Evolutionary conservation across 2,888 invertebrate genomes (phyloP).

Genomic region (Caenorhabditis doughertyi): DNA sequence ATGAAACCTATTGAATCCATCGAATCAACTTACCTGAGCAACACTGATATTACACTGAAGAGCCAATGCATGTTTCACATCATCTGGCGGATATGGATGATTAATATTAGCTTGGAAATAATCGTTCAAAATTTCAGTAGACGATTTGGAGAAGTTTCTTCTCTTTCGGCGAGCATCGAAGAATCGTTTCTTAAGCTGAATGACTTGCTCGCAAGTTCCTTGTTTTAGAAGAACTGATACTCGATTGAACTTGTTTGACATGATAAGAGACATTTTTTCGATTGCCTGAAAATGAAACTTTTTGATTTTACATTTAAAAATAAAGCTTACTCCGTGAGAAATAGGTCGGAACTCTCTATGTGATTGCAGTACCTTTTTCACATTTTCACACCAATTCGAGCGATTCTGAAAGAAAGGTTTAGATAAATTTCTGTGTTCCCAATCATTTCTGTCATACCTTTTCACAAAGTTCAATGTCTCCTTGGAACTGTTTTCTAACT

Average conservation of each 20-base stretch:
- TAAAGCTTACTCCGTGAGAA: slow-evolving; percentile 88
- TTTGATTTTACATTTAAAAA: not conserved
- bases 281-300: slow-evolving; percentile 19
- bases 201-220: slow-evolving; percentile 98
- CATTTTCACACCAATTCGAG: slow-evolving; percentile 26
- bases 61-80: slow-evolving; percentile 98
- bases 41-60: slow-evolving; percentile 98
- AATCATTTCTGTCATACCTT: too few species aligned
- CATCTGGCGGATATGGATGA: slow-evolving; percentile 99
- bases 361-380: slow-evolving; percentile 87
- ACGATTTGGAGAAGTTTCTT: slow-evolving; percentile 99
- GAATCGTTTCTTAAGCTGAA: slow-evolving; percentile 91
- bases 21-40: slow-evolving; percentile 86
- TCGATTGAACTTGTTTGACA: slow-evolving; percentile 90
- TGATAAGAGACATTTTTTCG: slow-evolving; percentile 89
- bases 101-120: slow-evolving; percentile 99
- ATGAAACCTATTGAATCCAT: too few species aligned
- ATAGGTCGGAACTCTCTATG: slow-evolving; percentile 96
- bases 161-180: slow-evolving; percentile 87
- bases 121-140: slow-evolving; percentile 98
- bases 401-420: slow-evolving; percentile 39
- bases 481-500: slow-evolving; percentile 14
- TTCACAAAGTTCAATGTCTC: not conserved
- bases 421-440: too few species aligned
- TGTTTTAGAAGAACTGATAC: slow-evolving; percentile 91